Evolutionary conservation across 1,140 invertebrate genomes (phyloP), one percentile per base, ranked within the genome.

Genomic region (Centruroides sculpturatus): DNA sequence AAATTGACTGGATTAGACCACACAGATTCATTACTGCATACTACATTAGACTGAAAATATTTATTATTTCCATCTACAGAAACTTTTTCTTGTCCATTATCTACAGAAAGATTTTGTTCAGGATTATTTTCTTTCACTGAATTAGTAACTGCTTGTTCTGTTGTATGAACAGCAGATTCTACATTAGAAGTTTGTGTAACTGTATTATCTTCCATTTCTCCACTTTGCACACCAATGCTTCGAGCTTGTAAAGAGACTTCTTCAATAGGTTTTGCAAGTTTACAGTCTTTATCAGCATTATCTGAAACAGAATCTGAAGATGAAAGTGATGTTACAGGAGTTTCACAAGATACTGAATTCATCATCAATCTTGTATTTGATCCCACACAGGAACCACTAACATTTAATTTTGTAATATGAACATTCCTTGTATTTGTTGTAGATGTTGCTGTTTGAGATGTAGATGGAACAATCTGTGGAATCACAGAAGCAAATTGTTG

Each of bases 1-100:
- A 64, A 35, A 56, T 64, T 64, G 8, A 64, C 63, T 51, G 63
- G 63, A 57, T 64, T 59, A 23, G 63, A 59, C 63, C 63, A 64
- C 5, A 57, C 56, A 51, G 59, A 60, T 57, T 64, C 63, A 56
- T 41, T 41, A 41, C 41, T 41, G 8, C 41, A 41, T 41, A 41
- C 8, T 41, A 41, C 8, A 41, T 41, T 41, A 41, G 41, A 8
- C 5, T 41, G 41, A 41, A 41, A 41, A 41, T 41, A 41, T 41
- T 41, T 41, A 41, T 41, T 41, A 41, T 41, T 41, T 41, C 41
- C 41, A 6, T 41, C 41, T 8, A 41, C 41, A 6, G 41, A 41
- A 41, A 41, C 41, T 41, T 41, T 41, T 41, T 41, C 41, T 8
- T 41, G 41, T 6, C 41, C 41, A 41, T 8, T 41, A 8, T 41